A percentile compares a stretch with the other conserved stretches of the same genome.
phyloP scores from a whole-genome alignment of 1,140 invertebrate species.

The Aporrectodea caliginosa region DNA sequence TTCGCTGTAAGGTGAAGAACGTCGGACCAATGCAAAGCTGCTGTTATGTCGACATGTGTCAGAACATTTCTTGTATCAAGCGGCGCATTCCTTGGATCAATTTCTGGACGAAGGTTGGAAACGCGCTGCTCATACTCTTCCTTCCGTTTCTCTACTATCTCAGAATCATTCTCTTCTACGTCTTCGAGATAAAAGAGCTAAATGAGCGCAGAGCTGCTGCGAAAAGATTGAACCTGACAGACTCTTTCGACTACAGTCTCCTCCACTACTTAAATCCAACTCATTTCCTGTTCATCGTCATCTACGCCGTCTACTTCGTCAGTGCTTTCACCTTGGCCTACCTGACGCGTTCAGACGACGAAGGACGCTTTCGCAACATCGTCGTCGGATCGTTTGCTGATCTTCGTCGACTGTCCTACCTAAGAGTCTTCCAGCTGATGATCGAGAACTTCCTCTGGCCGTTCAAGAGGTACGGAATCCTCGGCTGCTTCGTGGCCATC shows the following conservation, averaged over 20 bases:
- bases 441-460: slow-evolving; percentile 30
- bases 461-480: slow-evolving; percentile 37
- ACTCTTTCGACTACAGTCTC: slow-evolving; percentile 41
- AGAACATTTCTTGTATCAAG: background rate
- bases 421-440: slow-evolving; percentile 4
- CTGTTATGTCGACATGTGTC: slow-evolving; percentile 26
- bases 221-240: slow-evolving; percentile 32
- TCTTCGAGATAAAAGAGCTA: slow-evolving; percentile 46
- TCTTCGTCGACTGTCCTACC: slow-evolving; percentile 45
- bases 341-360: background rate
- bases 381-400: slow-evolving; percentile 40
- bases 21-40: slow-evolving; percentile 21
- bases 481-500: slow-evolving; percentile 43
- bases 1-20: slow-evolving; percentile 21
- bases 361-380: slow-evolving; percentile 14
- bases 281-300: slow-evolving; percentile 45
- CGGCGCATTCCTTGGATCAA: slow-evolving; percentile 7
- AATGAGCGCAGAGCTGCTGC: slow-evolving; percentile 33
- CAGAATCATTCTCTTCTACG: slow-evolving; percentile 46
- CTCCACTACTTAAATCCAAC: slow-evolving; percentile 48
- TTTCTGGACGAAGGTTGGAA: slow-evolving; percentile 36
- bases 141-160: slow-evolving; percentile 48
- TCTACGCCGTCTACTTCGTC: slow-evolving; percentile 48
- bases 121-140: slow-evolving; percentile 41
- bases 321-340: slow-evolving; percentile 43